Evolutionary conservation across 2,113 vertebrate genomes (phyloP).

Genomic region (Festucalex cinctus): DNA sequence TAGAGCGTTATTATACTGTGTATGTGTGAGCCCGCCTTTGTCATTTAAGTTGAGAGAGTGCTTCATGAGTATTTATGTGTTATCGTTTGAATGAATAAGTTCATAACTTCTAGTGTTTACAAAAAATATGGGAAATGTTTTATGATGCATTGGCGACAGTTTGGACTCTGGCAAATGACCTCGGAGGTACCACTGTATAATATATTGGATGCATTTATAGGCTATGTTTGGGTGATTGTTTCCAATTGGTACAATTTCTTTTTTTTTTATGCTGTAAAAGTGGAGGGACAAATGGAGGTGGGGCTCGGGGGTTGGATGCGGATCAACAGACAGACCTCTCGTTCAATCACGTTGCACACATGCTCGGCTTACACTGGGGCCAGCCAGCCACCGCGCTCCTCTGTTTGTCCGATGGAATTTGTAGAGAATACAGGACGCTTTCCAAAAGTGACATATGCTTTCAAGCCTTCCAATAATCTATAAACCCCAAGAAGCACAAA

Average conservation of each 20-base stretch:
- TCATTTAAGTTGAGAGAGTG: too few species aligned
- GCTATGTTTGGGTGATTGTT: slow-evolving; percentile 36
- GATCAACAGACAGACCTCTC: slow-evolving; percentile 45
- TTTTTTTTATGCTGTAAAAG: too few species aligned
- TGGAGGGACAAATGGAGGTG: slow-evolving; percentile 14
- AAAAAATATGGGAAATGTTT: too few species aligned
- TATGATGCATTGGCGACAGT: too few species aligned
- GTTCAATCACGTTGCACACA: slow-evolving; percentile 57
- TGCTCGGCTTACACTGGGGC: slow-evolving; percentile 46
- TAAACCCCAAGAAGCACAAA: slow-evolving; percentile 35
- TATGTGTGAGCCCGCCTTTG: too few species aligned
- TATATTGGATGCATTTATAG: too few species aligned
- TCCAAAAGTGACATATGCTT: slow-evolving; percentile 69
- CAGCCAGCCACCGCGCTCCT: slow-evolving; percentile 31
- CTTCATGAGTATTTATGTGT: too few species aligned
- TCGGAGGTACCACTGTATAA: neutral
- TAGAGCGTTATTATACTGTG: too few species aligned
- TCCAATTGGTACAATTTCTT: too few species aligned
- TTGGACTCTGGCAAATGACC: neutral
- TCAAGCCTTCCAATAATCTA: slow-evolving; percentile 49
- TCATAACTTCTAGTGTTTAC: too few species aligned
- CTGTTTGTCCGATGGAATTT: slow-evolving; percentile 47
- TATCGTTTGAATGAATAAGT: too few species aligned
- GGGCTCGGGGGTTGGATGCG: neutral
- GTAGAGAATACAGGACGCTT: slow-evolving; percentile 50